A percentile compares a stretch with the other conserved stretches of the same genome.
Evolutionary conservation across 2,888 invertebrate genomes (phyloP).

Genomic region (Tenodera sinensis): DNA sequence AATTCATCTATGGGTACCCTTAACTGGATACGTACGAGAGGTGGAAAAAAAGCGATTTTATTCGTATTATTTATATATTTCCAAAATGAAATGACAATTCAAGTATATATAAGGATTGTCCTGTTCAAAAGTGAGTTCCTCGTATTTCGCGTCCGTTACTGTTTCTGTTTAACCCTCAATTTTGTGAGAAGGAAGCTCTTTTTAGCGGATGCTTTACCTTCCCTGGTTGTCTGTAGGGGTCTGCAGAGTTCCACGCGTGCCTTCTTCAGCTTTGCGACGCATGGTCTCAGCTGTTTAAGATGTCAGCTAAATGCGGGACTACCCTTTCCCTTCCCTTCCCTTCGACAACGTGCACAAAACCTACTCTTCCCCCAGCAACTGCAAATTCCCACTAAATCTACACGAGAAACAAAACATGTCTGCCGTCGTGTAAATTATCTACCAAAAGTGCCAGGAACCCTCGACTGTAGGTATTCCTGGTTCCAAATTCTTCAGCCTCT

Average conservation of each 20-base stretch:
- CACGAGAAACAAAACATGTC: neutral
- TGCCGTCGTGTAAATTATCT: neutral
- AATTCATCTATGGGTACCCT: too few species aligned
- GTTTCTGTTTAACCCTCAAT: too few species aligned
- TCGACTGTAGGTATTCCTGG: neutral
- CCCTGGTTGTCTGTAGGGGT: neutral
- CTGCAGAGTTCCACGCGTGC: neutral
- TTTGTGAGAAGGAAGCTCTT: neutral
- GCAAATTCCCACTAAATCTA: neutral
- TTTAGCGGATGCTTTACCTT: neutral
- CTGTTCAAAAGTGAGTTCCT: too few species aligned
- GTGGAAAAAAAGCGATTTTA: too few species aligned
- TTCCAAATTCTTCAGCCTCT: neutral
- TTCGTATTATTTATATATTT: too few species aligned
- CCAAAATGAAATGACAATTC: too few species aligned
- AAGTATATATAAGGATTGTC: too few species aligned
- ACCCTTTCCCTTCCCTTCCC: neutral
- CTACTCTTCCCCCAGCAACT: neutral
- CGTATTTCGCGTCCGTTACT: too few species aligned
- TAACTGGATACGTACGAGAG: too few species aligned
- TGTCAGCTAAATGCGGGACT: neutral
- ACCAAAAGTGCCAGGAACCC: neutral
- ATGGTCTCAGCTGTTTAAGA: neutral
- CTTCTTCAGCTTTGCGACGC: neutral
- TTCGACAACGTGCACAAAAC: neutral